Evolutionary conservation across 30 jellyfish, hydroid and myxozoan genomes (phyloP), one percentile per base, ranked within the genome.

Genomic region (Hydractinia echinata): DNA sequence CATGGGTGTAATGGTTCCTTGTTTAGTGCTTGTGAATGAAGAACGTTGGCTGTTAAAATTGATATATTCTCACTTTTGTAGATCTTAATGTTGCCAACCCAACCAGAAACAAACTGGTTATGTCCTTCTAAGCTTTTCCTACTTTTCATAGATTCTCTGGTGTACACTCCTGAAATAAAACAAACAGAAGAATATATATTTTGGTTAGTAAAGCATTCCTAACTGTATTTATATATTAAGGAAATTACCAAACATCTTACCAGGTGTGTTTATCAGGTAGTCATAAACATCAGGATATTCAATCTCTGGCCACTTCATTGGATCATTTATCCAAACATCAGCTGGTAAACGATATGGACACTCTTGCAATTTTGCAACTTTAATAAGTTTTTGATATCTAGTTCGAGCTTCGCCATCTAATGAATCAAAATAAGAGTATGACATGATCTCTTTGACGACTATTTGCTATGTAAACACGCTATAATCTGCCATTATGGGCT

Each of bases 91-190:
- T 56, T 69, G 13, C 69, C 71, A 4, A 81, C 88, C 88, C 88
- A 81, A 10, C 88, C 88, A 66, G 88, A 81, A 51, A 60, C 83
- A 66, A 81, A 81, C 76, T 81, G 88, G 82, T 66, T 81, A 76
- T 81, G 54, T 4, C 82, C 82, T 76, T 81, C 88, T 68, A 81
- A 81, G 8, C 88, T 68, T 30, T 81, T 81, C 56, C 88, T 44
- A 79, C 74, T 18, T 68, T 81, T 81, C 88, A 81, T 81, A 10
- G 88, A 66, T 74, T 81, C 88, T 5, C 88, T 66, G 51, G 88
- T 51, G 84, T 66, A 66, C 11, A 68, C 72, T 44, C 88, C 88
- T 81, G 56, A 68, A 51, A 68, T 39, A 18, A 6, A 53, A 9
- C 10, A 56, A 15, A 56, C 10, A 56, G 15, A 9, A 56, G 10